A percentile compares a stretch with the other conserved stretches of the same genome.
phyloP scores from a whole-genome alignment of 2,113 vertebrate genomes.

The Oreotrochilus melanogaster region DNA sequence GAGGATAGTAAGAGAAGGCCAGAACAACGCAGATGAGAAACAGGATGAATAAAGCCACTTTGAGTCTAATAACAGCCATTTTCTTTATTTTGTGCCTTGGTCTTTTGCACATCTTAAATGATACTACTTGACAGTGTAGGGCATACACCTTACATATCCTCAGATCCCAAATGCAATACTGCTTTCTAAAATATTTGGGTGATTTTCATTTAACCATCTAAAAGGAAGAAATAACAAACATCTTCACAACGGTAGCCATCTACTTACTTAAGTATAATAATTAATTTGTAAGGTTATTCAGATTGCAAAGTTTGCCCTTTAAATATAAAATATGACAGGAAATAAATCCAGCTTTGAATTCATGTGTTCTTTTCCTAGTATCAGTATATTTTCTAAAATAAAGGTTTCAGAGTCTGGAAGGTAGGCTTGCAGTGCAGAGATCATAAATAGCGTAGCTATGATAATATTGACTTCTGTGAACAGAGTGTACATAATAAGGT shows the following conservation, averaged over 20 bases:
- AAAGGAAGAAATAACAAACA: not conserved
- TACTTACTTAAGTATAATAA: not conserved
- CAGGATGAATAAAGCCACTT: not conserved
- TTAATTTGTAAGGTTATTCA: not conserved
- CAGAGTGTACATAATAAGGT: not conserved
- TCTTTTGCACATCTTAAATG: not conserved
- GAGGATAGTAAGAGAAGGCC: not conserved
- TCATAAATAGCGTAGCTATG: not conserved
- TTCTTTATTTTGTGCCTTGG: not conserved
- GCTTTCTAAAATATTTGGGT: not conserved
- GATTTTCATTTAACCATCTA: not conserved
- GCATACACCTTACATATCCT: not conserved
- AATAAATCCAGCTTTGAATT: not conserved
- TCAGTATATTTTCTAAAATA: not conserved
- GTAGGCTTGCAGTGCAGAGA: not conserved
- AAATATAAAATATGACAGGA: not conserved
- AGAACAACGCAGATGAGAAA: not conserved
- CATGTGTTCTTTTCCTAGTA: not conserved
- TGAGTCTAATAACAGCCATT: not conserved
- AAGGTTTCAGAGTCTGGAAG: not conserved
- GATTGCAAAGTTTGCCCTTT: not conserved
- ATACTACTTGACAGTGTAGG: not conserved
- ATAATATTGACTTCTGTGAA: not conserved
- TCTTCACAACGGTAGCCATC: not conserved
- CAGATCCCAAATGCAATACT: not conserved